A percentile compares a stretch with the other conserved stretches of the same genome.
Evolutionary conservation across 2,113 vertebrate species (phyloP).

Genomic region (Tragulus kanchil): DNA sequence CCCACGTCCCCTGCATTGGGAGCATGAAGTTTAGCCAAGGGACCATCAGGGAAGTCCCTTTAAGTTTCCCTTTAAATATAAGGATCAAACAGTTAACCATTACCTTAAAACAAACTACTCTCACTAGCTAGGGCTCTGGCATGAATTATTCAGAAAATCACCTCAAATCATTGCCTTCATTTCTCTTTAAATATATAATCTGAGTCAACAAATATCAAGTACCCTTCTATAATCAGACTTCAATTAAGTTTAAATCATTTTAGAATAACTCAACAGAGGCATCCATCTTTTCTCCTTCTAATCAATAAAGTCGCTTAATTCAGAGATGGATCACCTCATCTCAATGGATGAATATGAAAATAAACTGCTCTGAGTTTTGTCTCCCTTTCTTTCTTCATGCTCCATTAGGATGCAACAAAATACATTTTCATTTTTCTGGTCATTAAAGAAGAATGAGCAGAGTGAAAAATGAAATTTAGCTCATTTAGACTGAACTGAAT

Average conservation of each 20-base stretch:
- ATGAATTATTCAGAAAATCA: conserved; percentile 51
- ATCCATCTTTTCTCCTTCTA: background rate
- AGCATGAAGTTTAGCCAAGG: background rate
- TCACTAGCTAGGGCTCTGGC: background rate
- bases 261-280: background rate
- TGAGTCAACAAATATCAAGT: background rate
- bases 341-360: background rate
- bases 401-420: conserved; percentile 38
- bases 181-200: background rate
- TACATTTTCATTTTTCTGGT: conserved; percentile 53
- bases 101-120: background rate
- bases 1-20: background rate
- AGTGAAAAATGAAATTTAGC: conserved; percentile 56
- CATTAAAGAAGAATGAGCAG: conserved; percentile 52
- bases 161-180: background rate
- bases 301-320: background rate
- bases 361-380: background rate
- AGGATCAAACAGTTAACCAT: background rate
- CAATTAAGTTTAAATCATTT: background rate
- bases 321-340: background rate
- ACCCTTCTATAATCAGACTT: conserved; percentile 41
- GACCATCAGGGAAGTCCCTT: background rate
- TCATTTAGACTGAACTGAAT: conserved; percentile 42
- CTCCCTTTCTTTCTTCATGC: conserved; percentile 37
- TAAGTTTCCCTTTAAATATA: background rate